A percentile compares a stretch with the other conserved stretches of the same genome.
These are phyloP conservation scores for Microchirus variegatus DNA, from an alignment of 2,797 vertebrate genomes.

Conservation along the genomic window DNA sequence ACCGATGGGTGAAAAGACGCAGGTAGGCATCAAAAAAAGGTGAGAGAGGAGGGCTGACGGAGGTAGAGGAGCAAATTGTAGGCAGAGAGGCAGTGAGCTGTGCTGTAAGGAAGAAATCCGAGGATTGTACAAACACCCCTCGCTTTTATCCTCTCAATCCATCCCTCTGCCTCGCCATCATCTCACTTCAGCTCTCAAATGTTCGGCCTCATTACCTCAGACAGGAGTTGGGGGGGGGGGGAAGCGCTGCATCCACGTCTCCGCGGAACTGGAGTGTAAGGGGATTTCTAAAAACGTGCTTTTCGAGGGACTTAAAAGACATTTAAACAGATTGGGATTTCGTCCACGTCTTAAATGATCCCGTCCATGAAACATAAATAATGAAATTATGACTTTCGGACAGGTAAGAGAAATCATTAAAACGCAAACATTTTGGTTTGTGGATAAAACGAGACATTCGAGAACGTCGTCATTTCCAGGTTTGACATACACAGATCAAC, in stretches of 20 bases:
- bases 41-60: not conserved
- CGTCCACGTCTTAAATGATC: too few species aligned
- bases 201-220: conserved; percentile 42
- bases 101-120: conserved; percentile 10
- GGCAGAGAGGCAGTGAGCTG: not conserved
- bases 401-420: too few species aligned
- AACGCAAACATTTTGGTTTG: too few species aligned
- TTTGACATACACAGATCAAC: too few species aligned
- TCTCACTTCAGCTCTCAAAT: conserved; percentile 17
- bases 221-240: conserved; percentile 22
- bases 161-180: conserved; percentile 17
- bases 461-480: too few species aligned
- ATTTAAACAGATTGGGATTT: not conserved
- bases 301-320: too few species aligned
- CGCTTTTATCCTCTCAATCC: conserved; percentile 24
- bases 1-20: conserved; percentile 11
- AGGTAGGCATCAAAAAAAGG: conserved; percentile 6
- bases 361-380: too few species aligned
- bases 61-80: not conserved
- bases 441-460: too few species aligned
- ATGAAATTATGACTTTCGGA: too few species aligned
- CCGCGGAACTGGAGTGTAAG: not conserved
- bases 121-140: conserved; percentile 15
- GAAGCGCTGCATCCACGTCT: conserved; percentile 5
- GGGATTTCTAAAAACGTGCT: too few species aligned